Base-by-base conservation (phyloP, 1,140 invertebrate species). In the Solenopsis fugax region DNA sequence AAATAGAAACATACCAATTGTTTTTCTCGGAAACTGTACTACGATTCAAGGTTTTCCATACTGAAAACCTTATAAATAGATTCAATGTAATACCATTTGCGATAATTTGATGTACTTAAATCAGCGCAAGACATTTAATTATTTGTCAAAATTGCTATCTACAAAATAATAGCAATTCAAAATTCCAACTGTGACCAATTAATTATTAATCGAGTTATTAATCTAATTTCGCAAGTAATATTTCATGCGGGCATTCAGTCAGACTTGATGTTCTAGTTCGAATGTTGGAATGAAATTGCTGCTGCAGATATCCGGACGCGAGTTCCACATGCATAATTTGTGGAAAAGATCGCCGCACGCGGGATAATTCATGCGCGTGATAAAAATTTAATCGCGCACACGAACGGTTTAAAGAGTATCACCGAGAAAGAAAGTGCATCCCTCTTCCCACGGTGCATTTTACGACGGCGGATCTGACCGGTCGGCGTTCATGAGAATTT, bases 401-500 rank as follows among this genome's bases (percentile, higher is more conserved):
- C 60, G 1, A 29, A 73, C 34, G 50, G 50, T 73, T 75, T 60
- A 60, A 84, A 75, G 69, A 75, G 41, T 71, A 65, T 67, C 41
- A 56, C 60, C 72, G 54, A 65, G 16, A 50, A 72, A 71, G 62
- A 84, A 34, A 65, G 54, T 56, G 88, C 76, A 77, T 87, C 41
- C 50, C 60, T 90, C 72, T 87, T 92, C 88, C 90, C 91, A 86
- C 87, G 88, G 82, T 82, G 84, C 67, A 86, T 90, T 92, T 90
- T 85, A 88, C 80, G 75, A 85, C 78, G 73, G 29, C 56, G 41
- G 81, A 80, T 84, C 34, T 60, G 88, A 73, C 62, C 76, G 72
- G 67, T 67, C 76, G 71, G 85, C 87, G 77, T 90, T 86, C 86
- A 87, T 86, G 91, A 86, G 87, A 92, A 93, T 93, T 93, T 92